These are phyloP conservation scores for Aphelenchoides bicaudatus DNA, from an alignment of 2,888 invertebrate species.

Conservation along the genomic window DNA sequence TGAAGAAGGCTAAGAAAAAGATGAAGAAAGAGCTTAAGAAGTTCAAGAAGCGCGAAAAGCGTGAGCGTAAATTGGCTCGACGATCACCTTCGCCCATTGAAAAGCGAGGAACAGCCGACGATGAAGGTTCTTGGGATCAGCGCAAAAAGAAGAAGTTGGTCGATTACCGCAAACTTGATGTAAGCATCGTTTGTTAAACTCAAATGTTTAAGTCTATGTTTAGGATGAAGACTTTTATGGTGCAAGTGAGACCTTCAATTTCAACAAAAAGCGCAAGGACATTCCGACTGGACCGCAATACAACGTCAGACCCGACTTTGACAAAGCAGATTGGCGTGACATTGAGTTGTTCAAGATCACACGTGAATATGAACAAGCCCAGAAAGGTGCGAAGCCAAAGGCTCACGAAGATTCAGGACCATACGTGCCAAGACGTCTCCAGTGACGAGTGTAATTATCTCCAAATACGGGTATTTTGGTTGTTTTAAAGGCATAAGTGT, in stretches of 20 bases:
- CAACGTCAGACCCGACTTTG: slow-evolving; percentile 57
- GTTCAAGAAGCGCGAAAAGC: slow-evolving; percentile 41
- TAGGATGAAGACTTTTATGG: slow-evolving; percentile 56
- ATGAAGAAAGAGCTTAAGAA: slow-evolving; percentile 47
- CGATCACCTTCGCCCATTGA: slow-evolving; percentile 34
- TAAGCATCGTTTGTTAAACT: slow-evolving; percentile 26
- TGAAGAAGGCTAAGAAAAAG: slow-evolving; percentile 42
- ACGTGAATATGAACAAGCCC: slow-evolving; percentile 50
- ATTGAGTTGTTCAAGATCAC: slow-evolving; percentile 57
- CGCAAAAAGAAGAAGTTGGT: slow-evolving; percentile 32
- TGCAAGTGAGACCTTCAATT: slow-evolving; percentile 56
- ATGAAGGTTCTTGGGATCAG: slow-evolving; percentile 38
- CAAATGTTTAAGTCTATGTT: slow-evolving; percentile 6
- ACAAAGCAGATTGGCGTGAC: slow-evolving; percentile 57
- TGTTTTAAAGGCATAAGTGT: no score
- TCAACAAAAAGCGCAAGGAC: slow-evolving; percentile 50
- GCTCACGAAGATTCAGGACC: slow-evolving; percentile 52
- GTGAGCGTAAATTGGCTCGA: slow-evolving; percentile 31
- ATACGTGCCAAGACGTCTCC: slow-evolving; percentile 47
- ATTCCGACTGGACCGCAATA: slow-evolving; percentile 41
- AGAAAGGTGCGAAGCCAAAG: slow-evolving; percentile 48
- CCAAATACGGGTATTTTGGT: no score
- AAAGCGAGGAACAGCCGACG: slow-evolving; percentile 39
- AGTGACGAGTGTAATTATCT: no score
- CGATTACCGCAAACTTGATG: slow-evolving; percentile 30